Base-by-base conservation (phyloP, 2,113 vertebrate species). In the Thunnus maccoyii region DNA sequence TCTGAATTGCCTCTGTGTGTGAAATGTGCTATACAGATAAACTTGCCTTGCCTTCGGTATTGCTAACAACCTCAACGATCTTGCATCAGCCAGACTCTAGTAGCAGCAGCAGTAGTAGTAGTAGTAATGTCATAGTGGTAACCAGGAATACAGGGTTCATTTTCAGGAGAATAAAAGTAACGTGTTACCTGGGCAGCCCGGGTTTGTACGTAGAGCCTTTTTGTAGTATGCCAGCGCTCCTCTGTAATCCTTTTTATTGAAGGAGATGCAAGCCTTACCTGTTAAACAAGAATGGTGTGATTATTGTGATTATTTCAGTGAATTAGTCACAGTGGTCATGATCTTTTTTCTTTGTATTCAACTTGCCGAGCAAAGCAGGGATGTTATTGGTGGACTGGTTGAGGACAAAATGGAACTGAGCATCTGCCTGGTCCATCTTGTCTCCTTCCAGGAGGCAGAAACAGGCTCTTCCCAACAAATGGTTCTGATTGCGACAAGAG, bases 351-450 rank as follows among this genome's bases (percentile, higher is more conserved):
- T 36, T 18, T 52, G 18, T 14, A 70, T 76, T 72, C 32, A 72
- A 92, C 94, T 90, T 94, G 95, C 98, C 98, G 0, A 99, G 96
- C 83, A 99, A 95, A 25, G 98, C 98, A 76, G 98, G 98, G 89
- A 99, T 99, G 92, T 99, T 99, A 94, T 99, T 99, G 77, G 98
- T 98, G 86, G 98, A 99, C 93, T 99, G 98, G 89, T 99, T 99
- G 70, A 99, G 96, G 75, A 99, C 98, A 20, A 99, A 99, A 92
- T 99, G 98, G 94, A 99, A 99, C 60, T 99, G 98, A 44, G 98
- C 98, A 55, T 99, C 98, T 12, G 98, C 98, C 80, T 99, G 98
- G 91, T 99, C 98, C 98, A 99, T 99, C 93, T 99, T 99, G 94
- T 99, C 98, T 82, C 98, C 98, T 93, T 99, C 98, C 90, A 99